These are phyloP conservation scores for Acanthopleura granulata DNA, from an alignment of 2,888 invertebrate species.

Conservation along the genomic window DNA sequence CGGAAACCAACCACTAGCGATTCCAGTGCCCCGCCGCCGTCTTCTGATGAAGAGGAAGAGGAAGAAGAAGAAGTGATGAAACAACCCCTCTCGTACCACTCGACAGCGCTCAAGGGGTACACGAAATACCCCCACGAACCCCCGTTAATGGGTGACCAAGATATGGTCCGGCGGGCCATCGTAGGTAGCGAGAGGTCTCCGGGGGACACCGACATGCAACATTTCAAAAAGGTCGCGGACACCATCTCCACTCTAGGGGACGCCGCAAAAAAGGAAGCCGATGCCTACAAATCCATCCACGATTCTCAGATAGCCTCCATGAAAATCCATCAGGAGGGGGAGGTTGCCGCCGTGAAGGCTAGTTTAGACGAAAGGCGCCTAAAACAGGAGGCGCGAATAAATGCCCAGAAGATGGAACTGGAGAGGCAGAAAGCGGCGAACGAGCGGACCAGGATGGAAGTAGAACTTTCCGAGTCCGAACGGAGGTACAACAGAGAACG, in stretches of 20 bases:
- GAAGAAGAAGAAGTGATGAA: not conserved
- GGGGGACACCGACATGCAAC: not conserved
- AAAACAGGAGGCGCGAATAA: not conserved
- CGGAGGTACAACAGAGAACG: not conserved
- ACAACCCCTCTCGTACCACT: not conserved
- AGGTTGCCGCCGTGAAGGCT: not conserved
- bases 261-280: not conserved
- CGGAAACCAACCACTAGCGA: not conserved
- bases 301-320: not conserved
- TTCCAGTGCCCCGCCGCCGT: not conserved
- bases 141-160: not conserved
- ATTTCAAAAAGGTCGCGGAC: not conserved
- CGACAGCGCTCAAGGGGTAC: not conserved
- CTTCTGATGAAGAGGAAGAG: not conserved
- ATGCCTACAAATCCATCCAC: not conserved
- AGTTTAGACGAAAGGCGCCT: not conserved
- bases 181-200: not conserved
- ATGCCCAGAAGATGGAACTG: not conserved
- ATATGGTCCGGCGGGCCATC: not conserved
- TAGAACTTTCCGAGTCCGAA: not conserved
- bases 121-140: not conserved
- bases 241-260: not conserved
- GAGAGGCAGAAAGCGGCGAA: not conserved
- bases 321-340: not conserved
- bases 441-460: not conserved